Evolutionary conservation across 1,140 invertebrate species (phyloP), one percentile per base, ranked within the genome.

Genomic region (Zaprionus camerounensis): DNA sequence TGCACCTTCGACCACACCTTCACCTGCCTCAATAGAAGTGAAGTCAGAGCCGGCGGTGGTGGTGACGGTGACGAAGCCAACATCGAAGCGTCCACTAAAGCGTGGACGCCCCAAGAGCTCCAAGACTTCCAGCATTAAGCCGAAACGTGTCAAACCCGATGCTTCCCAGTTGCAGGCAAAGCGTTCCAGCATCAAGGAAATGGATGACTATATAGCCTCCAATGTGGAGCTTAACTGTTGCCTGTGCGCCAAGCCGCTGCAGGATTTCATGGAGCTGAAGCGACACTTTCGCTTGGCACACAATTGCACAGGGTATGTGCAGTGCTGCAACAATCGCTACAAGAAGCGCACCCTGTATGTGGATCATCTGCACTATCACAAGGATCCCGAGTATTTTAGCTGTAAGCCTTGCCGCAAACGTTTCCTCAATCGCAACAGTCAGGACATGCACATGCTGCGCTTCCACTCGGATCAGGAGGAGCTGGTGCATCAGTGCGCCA

Each of bases 251-350:
- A 74, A 55, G 3, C 80, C 91, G 1, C 26, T 86, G 22, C 38
- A 58, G 12, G 66, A 92, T 17, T 91, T 91, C 15, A 78, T 68
- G 28, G 86, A 91, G 28, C 59, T 92, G 20, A 91, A 85, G 55
- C 76, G 79, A 1, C 91, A 92, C 74, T 92, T 88, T 57, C 79
- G 86, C 5, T 26, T 49, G 24, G 71, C 62, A 31, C 91, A 92
- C 49, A 78, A 78, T 24, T 80, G 76, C 46, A 79, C 72, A 1
- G 91, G 91, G 0, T 92, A 91, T 31, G 71, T 92, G n/a, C 61
- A 78, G 41, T 92, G 91, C 61, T 92, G 91, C 62, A 88, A 92
- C 7, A 92, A 91, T 73, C 87, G 87, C 0, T 85, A 92, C 26
- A 91, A 92, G 56, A 91, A 92, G 64, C 77, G 86, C 0, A 80